Conservation (phyloP, 2,888 invertebrate species). For the Caenorhabditis auriculariae region DNA sequence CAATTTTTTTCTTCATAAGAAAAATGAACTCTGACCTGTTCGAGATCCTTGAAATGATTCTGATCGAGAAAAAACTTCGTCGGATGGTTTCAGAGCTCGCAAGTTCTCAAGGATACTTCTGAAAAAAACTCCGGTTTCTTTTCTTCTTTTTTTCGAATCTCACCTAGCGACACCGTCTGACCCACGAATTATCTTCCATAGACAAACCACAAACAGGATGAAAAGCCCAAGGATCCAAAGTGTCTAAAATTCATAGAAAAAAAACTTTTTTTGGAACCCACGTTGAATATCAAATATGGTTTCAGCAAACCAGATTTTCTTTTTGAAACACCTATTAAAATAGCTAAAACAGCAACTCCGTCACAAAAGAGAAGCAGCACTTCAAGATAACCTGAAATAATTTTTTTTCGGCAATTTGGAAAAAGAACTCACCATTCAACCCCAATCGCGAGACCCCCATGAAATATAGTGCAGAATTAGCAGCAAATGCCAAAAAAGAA, state of each 20-base stretch:
- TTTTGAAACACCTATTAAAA: conserved; percentile 40
- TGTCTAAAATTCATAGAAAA: conserved; percentile 16
- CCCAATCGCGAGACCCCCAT: conserved; percentile 31
- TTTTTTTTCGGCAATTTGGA: neutral
- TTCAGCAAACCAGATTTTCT: conserved; percentile 34
- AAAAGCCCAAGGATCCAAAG: conserved; percentile 33
- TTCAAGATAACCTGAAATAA: conserved; percentile 26
- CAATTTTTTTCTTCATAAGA: no score
- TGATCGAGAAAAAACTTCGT: no score
- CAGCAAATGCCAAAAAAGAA: conserved; percentile 28
- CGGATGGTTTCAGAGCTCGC: conserved; percentile 9
- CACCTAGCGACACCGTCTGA: conserved; percentile 22
- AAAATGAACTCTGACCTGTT: no score
- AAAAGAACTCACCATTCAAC: conserved; percentile 13
- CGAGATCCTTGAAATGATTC: no score
- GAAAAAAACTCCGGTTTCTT: neutral
- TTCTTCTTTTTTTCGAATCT: neutral
- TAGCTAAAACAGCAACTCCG: conserved; percentile 29
- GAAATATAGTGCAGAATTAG: conserved; percentile 31
- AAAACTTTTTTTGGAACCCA: conserved; percentile 3
- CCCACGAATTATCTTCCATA: conserved; percentile 29
- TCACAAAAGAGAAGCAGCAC: conserved; percentile 35
- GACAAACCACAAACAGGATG: conserved; percentile 25
- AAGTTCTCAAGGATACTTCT: conserved; percentile 27
- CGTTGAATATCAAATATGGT: conserved; percentile 45